These are phyloP conservation scores for Camponotus pennsylvanicus DNA, from an alignment of 1,140 invertebrate species.

Conservation along the genomic window DNA sequence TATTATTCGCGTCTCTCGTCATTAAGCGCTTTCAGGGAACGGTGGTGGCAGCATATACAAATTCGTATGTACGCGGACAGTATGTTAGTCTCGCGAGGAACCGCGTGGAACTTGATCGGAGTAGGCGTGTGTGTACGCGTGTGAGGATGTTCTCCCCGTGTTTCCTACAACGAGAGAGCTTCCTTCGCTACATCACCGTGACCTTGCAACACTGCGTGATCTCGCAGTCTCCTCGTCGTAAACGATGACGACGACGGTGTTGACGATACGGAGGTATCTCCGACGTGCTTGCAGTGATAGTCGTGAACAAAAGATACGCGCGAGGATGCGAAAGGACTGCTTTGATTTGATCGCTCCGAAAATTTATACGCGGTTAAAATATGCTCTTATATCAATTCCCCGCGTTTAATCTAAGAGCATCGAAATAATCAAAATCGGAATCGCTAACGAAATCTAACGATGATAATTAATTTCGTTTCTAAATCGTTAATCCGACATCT, in stretches of 20 bases:
- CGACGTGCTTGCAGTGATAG: constrained; percentile 50
- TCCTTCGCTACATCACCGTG: constrained; percentile 17
- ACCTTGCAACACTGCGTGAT: constrained; percentile 29
- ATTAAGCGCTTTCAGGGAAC: constrained; percentile 53
- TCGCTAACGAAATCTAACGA: neutral
- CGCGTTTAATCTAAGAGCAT: no score
- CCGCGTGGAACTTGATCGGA: constrained; percentile 24
- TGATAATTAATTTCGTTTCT: constrained; percentile 36
- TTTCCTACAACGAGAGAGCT: constrained; percentile 29
- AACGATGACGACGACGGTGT: neutral
- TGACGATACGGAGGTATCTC: constrained; percentile 2
- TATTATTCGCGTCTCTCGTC: constrained; percentile 26
- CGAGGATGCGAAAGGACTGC: constrained; percentile 53
- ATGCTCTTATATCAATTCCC: neutral
- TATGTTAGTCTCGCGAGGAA: constrained; percentile 45
- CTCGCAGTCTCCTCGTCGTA: constrained; percentile 38
- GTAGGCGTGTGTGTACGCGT: neutral
- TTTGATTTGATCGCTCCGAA: neutral
- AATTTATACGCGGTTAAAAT: neutral
- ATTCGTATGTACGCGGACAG: constrained; percentile 38
- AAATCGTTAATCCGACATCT: neutral
- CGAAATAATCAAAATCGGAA: neutral
- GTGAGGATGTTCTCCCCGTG: constrained; percentile 36
- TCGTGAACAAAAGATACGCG: constrained; percentile 27
- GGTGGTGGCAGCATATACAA: constrained; percentile 81